Percentiles rank a stretch among this genome's conserved stretches.
Evolutionary conservation across 2,113 vertebrate genomes (phyloP).

Genomic region (Limanda limanda): DNA sequence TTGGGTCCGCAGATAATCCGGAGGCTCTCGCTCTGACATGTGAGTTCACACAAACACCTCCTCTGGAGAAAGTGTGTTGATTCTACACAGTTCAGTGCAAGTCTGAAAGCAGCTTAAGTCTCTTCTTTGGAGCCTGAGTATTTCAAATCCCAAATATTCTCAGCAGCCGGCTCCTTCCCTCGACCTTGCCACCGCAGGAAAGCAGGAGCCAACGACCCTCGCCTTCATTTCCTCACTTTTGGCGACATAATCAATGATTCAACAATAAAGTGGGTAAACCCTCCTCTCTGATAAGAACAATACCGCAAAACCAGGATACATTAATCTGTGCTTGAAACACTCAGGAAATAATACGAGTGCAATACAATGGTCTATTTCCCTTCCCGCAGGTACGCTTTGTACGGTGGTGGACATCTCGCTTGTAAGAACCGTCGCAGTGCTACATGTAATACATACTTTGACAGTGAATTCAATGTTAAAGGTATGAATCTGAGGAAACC

Average conservation of each 20-base stretch:
- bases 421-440: slow-evolving; percentile 20
- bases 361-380: slow-evolving; percentile 82
- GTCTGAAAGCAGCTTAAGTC: background rate
- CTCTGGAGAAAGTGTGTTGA: too few species aligned
- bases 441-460: slow-evolving; percentile 19
- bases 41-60: too few species aligned
- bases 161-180: slow-evolving; percentile 57
- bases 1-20: too few species aligned
- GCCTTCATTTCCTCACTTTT: slow-evolving; percentile 66
- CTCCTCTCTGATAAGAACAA: slow-evolving; percentile 72
- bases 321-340: slow-evolving; percentile 80
- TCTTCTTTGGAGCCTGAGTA: background rate
- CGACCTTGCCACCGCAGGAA: slow-evolving; percentile 64
- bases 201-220: slow-evolving; percentile 64
- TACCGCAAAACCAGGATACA: slow-evolving; percentile 74
- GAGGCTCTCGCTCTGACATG: too few species aligned
- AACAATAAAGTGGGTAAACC: slow-evolving; percentile 52
- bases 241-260: slow-evolving; percentile 49
- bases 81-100: too few species aligned
- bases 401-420: slow-evolving; percentile 10
- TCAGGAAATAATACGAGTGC: slow-evolving; percentile 81
- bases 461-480: slow-evolving; percentile 36
- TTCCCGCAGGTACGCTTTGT: slow-evolving; percentile 64
- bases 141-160: slow-evolving; percentile 10
- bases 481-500: slow-evolving; percentile 13